A percentile compares a stretch with the other conserved stretches of the same genome.
Conservation (phyloP, 2,113 vertebrate genomes). For the Melanerpes aurifrons region DNA sequence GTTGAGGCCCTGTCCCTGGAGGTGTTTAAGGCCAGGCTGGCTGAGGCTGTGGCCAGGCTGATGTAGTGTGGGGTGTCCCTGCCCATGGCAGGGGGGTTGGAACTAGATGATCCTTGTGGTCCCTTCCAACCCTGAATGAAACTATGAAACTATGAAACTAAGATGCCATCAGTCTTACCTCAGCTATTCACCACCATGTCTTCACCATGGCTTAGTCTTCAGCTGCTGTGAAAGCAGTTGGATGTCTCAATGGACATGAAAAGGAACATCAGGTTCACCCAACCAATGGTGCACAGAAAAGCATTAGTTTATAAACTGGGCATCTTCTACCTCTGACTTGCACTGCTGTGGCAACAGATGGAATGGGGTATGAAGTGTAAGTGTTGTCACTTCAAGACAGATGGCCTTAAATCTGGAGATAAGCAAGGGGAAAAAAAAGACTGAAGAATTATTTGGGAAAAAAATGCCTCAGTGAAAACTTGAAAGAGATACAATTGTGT, state of each 20-base stretch:
- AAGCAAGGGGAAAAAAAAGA: background rate
- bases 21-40: no score
- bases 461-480: background rate
- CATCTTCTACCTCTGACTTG: background rate
- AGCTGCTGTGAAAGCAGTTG: background rate
- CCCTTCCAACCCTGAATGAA: no score
- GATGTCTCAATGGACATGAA: background rate
- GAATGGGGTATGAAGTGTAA: slow-evolving; percentile 2
- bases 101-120: no score
- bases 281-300: background rate
- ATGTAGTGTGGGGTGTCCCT: no score
- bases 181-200: background rate
- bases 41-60: no score
- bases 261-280: background rate
- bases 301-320: background rate
- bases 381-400: slow-evolving; percentile 16
- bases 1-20: no score
- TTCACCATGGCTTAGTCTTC: background rate
- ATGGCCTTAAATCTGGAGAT: slow-evolving; percentile 32
- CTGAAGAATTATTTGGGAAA: background rate
- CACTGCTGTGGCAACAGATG: background rate
- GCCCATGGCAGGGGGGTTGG: no score
- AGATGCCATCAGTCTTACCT: background rate
- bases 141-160: no score
- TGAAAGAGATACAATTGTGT: slow-evolving; percentile 10